Conservation (phyloP, 2,797 vertebrate species). For the Rhinella marina region DNA sequence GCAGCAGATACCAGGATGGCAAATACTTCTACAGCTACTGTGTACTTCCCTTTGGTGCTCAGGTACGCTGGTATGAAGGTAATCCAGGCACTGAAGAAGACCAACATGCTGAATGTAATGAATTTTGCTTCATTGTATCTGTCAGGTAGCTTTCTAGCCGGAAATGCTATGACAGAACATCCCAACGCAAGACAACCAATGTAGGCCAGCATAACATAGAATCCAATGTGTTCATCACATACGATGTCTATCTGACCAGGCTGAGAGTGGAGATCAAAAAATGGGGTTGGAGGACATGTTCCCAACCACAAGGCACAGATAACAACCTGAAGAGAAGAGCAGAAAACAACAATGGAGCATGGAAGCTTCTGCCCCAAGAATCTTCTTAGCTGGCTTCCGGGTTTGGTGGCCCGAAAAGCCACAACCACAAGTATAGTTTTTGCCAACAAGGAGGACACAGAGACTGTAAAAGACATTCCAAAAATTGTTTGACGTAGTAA, state of each 20-base stretch:
- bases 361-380: conserved; percentile 29
- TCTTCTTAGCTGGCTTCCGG: conserved; percentile 20
- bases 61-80: conserved; percentile 31
- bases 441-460: conserved; percentile 21
- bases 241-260: conserved; percentile 18
- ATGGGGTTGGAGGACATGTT: conserved; percentile 29
- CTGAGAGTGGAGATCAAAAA: background rate
- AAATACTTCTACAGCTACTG: conserved; percentile 54
- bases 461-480: conserved; percentile 23
- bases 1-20: conserved; percentile 47
- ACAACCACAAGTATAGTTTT: conserved; percentile 35
- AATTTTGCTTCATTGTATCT: conserved; percentile 53
- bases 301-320: conserved; percentile 52
- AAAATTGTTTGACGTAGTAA: conserved; percentile 27
- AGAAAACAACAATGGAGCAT: background rate
- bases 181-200: conserved; percentile 27
- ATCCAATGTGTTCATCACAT: conserved; percentile 25
- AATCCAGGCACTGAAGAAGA: conserved; percentile 54
- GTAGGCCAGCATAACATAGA: conserved; percentile 12
- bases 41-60: conserved; percentile 53
- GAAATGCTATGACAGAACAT: conserved; percentile 28
- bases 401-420: conserved; percentile 25
- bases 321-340: conserved; percentile 26
- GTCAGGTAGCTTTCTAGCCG: conserved; percentile 39
- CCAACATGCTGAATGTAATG: conserved; percentile 55